phyloP scores from a whole-genome alignment of 2,888 invertebrate genomes.

The Nomada fabriciana region DNA sequence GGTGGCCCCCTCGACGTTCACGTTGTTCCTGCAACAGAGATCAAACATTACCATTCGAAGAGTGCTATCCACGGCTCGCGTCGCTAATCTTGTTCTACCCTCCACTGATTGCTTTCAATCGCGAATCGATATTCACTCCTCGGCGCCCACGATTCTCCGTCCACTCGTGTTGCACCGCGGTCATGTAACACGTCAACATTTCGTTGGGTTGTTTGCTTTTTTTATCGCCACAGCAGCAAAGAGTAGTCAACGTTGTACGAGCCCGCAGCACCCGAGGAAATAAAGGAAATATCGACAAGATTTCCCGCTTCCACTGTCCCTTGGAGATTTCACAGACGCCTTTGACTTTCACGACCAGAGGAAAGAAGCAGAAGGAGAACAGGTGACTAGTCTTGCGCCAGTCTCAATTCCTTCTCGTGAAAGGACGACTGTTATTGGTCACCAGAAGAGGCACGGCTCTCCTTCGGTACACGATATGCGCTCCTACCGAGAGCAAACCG shows the following conservation, averaged over 20 bases:
- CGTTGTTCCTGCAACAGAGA: constrained; percentile 92
- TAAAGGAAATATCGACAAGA: not conserved
- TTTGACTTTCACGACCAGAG: constrained; percentile 37
- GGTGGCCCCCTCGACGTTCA: constrained; percentile 99
- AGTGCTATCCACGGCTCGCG: not conserved
- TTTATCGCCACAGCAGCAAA: not conserved
- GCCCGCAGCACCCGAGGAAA: not conserved
- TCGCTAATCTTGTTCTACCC: constrained; percentile 39
- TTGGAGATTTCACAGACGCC: not conserved
- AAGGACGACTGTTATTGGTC: constrained; percentile 72
- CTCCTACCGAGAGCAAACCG: constrained; percentile 1
- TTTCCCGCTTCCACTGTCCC: not conserved
- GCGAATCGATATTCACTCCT: constrained; percentile 35
- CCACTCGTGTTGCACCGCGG: constrained; percentile 77
- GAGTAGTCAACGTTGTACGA: not conserved
- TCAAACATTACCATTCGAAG: not conserved
- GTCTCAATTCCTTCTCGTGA: constrained; percentile 76
- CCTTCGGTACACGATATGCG: constrained; percentile 36
- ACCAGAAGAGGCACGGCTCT: constrained; percentile 56
- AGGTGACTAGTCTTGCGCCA: constrained; percentile 67
- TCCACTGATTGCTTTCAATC: constrained; percentile 32
- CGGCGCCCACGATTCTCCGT: constrained; percentile 59
- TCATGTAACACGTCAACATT: constrained; percentile 78
- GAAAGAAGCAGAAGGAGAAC: constrained; percentile 54
- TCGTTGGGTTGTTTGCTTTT: not conserved